Conservation (phyloP, 1,140 invertebrate species). For the Littorina saxatilis region DNA sequence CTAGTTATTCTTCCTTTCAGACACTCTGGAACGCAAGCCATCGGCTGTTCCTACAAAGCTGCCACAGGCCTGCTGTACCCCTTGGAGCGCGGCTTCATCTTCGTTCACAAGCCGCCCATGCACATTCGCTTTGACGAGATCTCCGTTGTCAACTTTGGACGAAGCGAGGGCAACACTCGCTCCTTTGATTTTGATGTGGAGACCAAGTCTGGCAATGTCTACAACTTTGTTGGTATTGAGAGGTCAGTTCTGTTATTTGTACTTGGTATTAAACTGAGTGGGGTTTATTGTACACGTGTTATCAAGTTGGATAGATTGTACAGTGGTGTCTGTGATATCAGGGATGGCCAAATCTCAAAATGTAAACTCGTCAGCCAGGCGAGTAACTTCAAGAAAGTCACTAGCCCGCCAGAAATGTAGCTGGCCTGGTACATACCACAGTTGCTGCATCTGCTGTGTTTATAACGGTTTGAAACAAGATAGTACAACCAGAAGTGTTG, state of each 20-base stretch:
- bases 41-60: conserved; percentile 98
- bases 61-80: conserved; percentile 98
- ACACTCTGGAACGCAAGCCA: conserved; percentile 92
- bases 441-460: too few species aligned
- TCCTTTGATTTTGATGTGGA: conserved; percentile 95
- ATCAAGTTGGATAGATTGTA: too few species aligned
- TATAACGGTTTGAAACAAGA: too few species aligned
- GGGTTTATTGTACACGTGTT: too few species aligned
- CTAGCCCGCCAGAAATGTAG: too few species aligned
- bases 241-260: conserved; percentile 79
- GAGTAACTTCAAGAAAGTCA: too few species aligned
- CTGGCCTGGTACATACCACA: too few species aligned
- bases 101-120: conserved; percentile 98
- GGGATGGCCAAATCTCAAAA: too few species aligned
- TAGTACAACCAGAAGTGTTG: too few species aligned
- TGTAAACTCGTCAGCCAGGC: too few species aligned
- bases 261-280: too few species aligned
- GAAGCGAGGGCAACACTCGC: conserved; percentile 93
- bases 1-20: conserved; percentile 76
- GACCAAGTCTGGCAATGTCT: conserved; percentile 89
- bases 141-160: conserved; percentile 95
- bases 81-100: conserved; percentile 99
- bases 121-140: conserved; percentile 99
- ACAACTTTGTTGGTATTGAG: conserved; percentile 98
- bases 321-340: too few species aligned